Evolutionary conservation across 2,113 vertebrate species (phyloP), one percentile per base, ranked within the genome.

Genomic region (Chionomys nivalis): DNA sequence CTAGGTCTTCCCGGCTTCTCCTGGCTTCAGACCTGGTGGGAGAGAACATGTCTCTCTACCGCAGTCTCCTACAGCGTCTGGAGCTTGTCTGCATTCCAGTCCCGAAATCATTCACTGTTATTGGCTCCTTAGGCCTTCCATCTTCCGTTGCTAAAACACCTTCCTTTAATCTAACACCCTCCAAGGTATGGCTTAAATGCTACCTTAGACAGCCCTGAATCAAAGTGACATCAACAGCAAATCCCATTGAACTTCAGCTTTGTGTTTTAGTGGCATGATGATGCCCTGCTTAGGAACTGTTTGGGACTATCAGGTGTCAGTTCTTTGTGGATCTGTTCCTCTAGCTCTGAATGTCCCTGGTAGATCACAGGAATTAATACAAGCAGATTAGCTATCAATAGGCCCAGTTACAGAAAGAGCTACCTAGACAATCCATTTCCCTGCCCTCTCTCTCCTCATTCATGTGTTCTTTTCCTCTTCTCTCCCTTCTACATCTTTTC

Each of bases 401-500:
- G 39, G 61, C 2, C 0, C 24, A 83, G 6, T 42, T 21, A 26
- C 10, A 16, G 33, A 65, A 92, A 14, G n/a, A 6, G n/a, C 10
- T 85, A 52, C 12, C 65, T 44, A 36, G 24, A 28, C 16, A 55
- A 28, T 70, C n/a, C 16, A 24, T 89, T 73, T 39, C 4, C 31
- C 0, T 0, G 0, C 10, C 16, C 58, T 42, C 39, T 7, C 26
- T 7, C 1, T n/a, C 17, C 5, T 21, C 8, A 42, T 5, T 52
- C 33, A 39, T 28, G 24, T 39, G n/a, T 31, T 26, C 47, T 26
- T 61, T 58, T 55, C 26, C 7, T 73, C 16, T 16, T 42, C 31
- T 55, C 1, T 47, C 10, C 3, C 8, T 7, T 63, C 42, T 1
- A 9, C 39, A 8, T 76, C 3, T n/a, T 76, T 47, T 23, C 26